phyloP scores from a whole-genome alignment of 2,113 vertebrate genomes.

The Plecturocebus donacophilus region DNA sequence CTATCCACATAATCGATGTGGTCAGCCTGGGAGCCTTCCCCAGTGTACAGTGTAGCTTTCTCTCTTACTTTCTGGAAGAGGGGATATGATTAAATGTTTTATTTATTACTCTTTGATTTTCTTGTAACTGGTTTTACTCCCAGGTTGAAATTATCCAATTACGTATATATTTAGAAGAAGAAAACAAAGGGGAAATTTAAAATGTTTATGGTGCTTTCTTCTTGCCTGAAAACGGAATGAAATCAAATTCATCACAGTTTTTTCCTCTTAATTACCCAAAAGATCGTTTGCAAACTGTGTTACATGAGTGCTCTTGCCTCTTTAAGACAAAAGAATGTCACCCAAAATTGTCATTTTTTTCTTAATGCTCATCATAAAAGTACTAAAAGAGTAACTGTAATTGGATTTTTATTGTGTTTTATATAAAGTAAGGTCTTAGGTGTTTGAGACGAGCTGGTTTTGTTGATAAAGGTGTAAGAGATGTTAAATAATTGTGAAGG shows the following conservation, averaged over 20 bases:
- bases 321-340: constrained; percentile 38
- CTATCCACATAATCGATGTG: fast-evolving
- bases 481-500: constrained; percentile 78
- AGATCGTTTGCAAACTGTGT: constrained; percentile 75
- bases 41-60: too few relatives aligned
- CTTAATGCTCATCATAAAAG: constrained; percentile 41
- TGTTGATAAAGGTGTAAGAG: constrained; percentile 67
- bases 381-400: constrained; percentile 59
- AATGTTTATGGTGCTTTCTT: neutral
- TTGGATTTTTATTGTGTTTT: constrained; percentile 76
- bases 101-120: neutral
- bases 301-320: constrained; percentile 63
- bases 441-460: constrained; percentile 72
- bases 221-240: neutral
- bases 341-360: neutral
- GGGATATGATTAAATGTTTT: fast-evolving
- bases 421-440: constrained; percentile 74
- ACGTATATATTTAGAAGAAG: neutral
- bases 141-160: neutral
- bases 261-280: neutral
- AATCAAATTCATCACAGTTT: neutral
- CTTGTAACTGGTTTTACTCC: neutral
- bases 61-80: neutral
- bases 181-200: neutral
- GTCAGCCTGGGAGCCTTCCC: neutral